phyloP scores from a whole-genome alignment of 1,140 invertebrate genomes.

The Metaphire vulgaris region DNA sequence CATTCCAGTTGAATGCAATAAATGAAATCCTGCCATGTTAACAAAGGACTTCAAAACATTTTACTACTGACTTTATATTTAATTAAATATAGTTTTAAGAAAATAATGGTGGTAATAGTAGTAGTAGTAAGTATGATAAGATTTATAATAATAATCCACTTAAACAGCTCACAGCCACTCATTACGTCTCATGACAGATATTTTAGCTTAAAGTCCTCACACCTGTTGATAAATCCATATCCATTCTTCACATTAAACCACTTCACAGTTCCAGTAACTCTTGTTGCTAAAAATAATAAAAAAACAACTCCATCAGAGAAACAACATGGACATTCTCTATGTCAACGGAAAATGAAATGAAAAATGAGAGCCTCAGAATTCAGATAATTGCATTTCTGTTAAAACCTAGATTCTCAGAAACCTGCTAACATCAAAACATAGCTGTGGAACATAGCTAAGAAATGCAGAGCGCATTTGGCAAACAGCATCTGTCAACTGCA shows the following conservation, averaged over 20 bases:
- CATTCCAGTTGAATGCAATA: no score
- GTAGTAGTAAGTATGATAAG: neutral
- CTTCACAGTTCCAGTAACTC: slow-evolving; percentile 76
- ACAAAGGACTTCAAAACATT: no score
- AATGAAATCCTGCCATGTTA: no score
- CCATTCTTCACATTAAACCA: slow-evolving; percentile 99
- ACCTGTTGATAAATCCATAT: slow-evolving; percentile 90
- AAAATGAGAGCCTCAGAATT: no score
- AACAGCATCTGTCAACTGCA: no score
- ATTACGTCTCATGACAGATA: slow-evolving; percentile 30
- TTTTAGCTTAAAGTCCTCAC: slow-evolving; percentile 18
- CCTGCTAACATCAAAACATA: neutral
- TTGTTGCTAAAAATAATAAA: slow-evolving; percentile 1
- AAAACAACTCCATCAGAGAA: neutral
- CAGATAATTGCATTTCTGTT: neutral
- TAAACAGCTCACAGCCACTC: neutral
- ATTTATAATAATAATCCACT: neutral
- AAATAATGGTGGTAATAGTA: neutral
- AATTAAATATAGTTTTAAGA: neutral
- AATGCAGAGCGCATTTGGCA: neutral
- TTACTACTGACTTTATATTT: neutral
- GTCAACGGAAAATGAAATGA: neutral
- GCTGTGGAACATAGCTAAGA: neutral
- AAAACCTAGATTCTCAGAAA: neutral
- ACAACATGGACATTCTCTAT: neutral